Base-by-base conservation (phyloP, 1,140 invertebrate genomes). In the Hyphantria cunea region DNA sequence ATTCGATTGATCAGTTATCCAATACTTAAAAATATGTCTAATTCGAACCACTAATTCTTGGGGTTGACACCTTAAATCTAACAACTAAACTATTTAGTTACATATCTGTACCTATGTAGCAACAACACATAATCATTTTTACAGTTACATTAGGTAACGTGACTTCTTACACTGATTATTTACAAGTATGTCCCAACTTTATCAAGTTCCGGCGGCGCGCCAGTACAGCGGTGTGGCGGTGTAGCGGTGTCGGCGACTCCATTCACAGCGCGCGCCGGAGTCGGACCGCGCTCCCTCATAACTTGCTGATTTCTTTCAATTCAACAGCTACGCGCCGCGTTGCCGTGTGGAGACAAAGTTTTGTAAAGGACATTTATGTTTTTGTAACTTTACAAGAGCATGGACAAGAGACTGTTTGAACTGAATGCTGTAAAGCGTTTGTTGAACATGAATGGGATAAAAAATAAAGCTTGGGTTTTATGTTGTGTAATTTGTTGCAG, bases 281-380 rank as follows among this genome's bases (percentile, higher is more conserved):
- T n/a, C 14, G 37, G 37, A 17, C 4, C 50, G 50, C 11, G 10
- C 31, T 47, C 31, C 45, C 14, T 45, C 49, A 11, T 48, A 49
- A 55, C 34, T 11, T 25, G 33, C 12, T 44, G 32, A 63, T 55
- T 63, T 63, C 60, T 53, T 59, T 59, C 55, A 50, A 41, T 49
- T 39, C 47, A 12, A 10, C 8, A 1, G 15, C 3, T 25, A 5
- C 17, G 5, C 17, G 17, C 17, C 17, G 31, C 25, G 17, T 10
- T 3, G 6, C 12, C n/a, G n/a, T 9, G 37, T 39, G 6, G 34
- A 52, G 34, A 33, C 12, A 33, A 13, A 55, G 39, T 44, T 55
- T 55, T 55, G 41, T 55, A 55, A 55, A 55, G 52, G 52, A 31
- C 52, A 45, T 45, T 55, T 55, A 25, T 55, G 12, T 25, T 9